A percentile compares a stretch with the other conserved stretches of the same genome.
These are phyloP conservation scores for human (Homo sapiens) DNA, from an alignment of 2,113 vertebrate species.

Conservation along the genomic window GRCh38 chr17:76708001-76708500, in stretches of 20 bases:
- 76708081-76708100: not conserved
- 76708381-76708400: not conserved
- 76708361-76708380: not conserved
- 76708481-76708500: not conserved
- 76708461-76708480: not conserved
- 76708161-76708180: not conserved
- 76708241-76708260: not conserved
- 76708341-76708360: not conserved
- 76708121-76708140: fast-evolving
- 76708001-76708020: not conserved
- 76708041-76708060: not conserved
- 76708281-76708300: not conserved
- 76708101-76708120: not conserved
- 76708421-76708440: not conserved
- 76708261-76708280: slow-evolving; percentile 19
- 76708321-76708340: not conserved
- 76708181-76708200: not conserved
- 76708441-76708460: not conserved
- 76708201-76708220: slow-evolving; percentile 60
- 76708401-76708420: not conserved
- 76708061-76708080: not conserved
- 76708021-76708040: not conserved
- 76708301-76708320: not conserved
- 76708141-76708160: not conserved
- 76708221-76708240: slow-evolving; percentile 62